Evolutionary conservation across 2,888 invertebrate genomes (phyloP).

Genomic region (Auanema sp.): DNA sequence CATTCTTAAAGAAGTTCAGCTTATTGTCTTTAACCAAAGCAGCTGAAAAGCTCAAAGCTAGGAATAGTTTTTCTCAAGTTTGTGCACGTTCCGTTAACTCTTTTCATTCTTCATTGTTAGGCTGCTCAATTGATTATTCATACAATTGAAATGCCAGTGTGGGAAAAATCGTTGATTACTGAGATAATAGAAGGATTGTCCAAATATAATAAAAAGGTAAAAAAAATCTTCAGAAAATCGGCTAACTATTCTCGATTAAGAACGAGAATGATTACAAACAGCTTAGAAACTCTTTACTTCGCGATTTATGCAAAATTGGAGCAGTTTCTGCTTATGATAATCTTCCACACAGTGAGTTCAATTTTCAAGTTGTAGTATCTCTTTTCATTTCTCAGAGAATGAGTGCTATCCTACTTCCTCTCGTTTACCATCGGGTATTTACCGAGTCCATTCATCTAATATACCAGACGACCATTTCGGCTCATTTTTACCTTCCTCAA

Average conservation of each 20-base stretch:
- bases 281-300: too few relatives aligned
- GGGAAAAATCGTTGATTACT: too few relatives aligned
- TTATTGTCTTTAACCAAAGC: slow-evolving; percentile 30
- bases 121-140: slow-evolving; percentile 2
- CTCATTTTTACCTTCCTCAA: slow-evolving; percentile 27
- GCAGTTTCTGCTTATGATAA: too few relatives aligned
- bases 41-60: slow-evolving; percentile 34
- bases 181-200: too few relatives aligned
- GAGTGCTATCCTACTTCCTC: slow-evolving; percentile 1
- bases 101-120: not conserved
- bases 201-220: too few relatives aligned
- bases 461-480: slow-evolving; percentile 43
- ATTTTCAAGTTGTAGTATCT: too few relatives aligned
- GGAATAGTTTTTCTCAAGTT: slow-evolving; percentile 26
- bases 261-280: too few relatives aligned
- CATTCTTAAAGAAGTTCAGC: slow-evolving; percentile 36
- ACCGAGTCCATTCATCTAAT: slow-evolving; percentile 23
- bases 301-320: too few relatives aligned
- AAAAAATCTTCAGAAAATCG: too few relatives aligned
- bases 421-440: slow-evolving; percentile 30
- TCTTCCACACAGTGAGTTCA: too few relatives aligned
- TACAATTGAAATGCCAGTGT: not conserved
- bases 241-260: too few relatives aligned
- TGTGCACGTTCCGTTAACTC: not conserved
- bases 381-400: too few relatives aligned